Evolutionary conservation across 2,113 vertebrate genomes (phyloP), one percentile per base, ranked within the genome.

Genomic region (Melanerpes aurifrons): DNA sequence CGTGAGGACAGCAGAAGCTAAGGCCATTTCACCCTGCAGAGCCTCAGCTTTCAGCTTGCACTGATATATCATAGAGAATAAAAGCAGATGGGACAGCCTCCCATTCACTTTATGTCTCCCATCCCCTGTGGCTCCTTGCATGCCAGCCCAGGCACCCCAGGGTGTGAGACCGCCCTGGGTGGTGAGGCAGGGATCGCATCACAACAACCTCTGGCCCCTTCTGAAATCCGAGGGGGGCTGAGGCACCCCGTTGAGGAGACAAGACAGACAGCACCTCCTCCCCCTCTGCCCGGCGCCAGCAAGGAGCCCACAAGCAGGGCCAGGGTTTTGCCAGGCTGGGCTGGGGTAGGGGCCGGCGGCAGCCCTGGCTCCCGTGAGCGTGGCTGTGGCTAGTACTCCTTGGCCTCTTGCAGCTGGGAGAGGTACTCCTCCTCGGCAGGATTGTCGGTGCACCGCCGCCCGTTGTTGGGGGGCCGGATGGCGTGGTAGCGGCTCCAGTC

Each of bases 401-500:
- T 98, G 94, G 98, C 99, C 90, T 99, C 99, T 95, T 98, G 98
- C 94, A 99, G 96, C 96, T 99, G 99, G 62, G 98, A 98, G 92
- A 98, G 98, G 92, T 98, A 99, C 76, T 99, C 98, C 4, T 98
- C 98, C 91, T 98, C 98, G 0, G 97, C 54, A 5, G 99, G 98
- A 96, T 99, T 99, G 92, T 98, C 98, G 0, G 97, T 94, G 37
- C 98, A 99, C 57, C 58, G 96, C 5, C 95, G 91, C 66, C 98
- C 98, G 0, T 99, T 99, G 96, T 99, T 99, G 90, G 99, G 99
- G 12, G 99, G 98, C 45, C 99, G 97, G 70, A 98, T 97, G 0
- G 96, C 96, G 0, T 99, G 99, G 94, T 98, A 99, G 29, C 98
- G 98, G 95, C 98, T 99, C 99, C 99, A 99, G 97, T 99, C 98